phyloP scores from a whole-genome alignment of 2,113 vertebrate species.

The Centropristis striata region DNA sequence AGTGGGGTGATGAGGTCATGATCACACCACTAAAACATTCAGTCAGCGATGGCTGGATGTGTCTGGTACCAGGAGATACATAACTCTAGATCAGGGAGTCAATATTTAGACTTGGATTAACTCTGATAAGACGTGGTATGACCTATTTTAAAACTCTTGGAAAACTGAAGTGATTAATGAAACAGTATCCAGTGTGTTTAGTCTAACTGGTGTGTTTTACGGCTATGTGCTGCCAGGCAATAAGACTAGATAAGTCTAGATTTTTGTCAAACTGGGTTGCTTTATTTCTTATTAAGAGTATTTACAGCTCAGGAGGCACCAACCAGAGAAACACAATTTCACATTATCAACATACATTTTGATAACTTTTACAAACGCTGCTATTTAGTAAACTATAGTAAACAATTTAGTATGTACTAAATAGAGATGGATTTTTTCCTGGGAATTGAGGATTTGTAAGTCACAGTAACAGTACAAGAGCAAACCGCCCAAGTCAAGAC shows the following conservation, averaged over 20 bases:
- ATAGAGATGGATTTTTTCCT: background rate
- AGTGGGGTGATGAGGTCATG: background rate
- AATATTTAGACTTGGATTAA: too few species aligned
- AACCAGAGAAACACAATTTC: background rate
- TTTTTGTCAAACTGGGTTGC: background rate
- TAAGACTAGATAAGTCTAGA: too few species aligned
- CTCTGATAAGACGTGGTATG: background rate
- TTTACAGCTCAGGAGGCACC: background rate
- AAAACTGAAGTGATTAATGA: background rate
- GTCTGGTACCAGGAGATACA: constrained; percentile 3
- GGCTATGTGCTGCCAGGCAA: background rate
- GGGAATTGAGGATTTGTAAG: background rate
- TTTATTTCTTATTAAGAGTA: background rate
- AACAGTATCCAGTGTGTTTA: background rate
- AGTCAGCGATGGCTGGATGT: background rate
- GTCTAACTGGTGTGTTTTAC: background rate
- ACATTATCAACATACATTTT: too few species aligned
- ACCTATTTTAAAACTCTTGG: background rate
- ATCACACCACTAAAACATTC: background rate
- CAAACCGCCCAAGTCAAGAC: background rate
- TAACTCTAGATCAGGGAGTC: too few species aligned
- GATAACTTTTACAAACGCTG: background rate
- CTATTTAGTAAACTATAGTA: too few species aligned
- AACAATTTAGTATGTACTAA: too few species aligned
- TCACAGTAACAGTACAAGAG: background rate